Evolutionary conservation across 30 jellyfish, hydroid and myxozoan genomes (phyloP), one percentile per base, ranked within the genome.

Genomic region (Sanderia malayensis): DNA sequence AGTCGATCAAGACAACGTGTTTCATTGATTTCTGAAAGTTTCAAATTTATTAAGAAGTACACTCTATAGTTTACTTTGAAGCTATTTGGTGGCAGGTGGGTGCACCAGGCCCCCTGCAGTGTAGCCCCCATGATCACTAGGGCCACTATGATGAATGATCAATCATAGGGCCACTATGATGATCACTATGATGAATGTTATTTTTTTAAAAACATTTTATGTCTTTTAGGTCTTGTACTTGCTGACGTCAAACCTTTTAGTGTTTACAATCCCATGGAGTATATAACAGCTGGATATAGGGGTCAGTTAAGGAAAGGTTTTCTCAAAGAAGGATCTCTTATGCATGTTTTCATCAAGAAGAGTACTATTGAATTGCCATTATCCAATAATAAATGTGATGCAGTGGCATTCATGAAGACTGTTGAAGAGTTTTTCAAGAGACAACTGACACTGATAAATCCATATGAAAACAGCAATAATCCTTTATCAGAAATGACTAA

Each of bases 211-310:
- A 41, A 6, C 55, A 41, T 23, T 2, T n/a, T 44, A 27, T 77
- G 3, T 58, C 29, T 87, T 80, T 33, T n/a, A 89, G 97, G 98
- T 31, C 68, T 90, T 29, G 58, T 82, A 11, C 84, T 90, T 29
- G 26, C 57, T 17, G 70, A 83, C 3, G 63, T 83, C 20, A 33
- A 31, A 7, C 89, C 88, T 3, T 90, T 82, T 53, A 81, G 79
- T 45, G 46, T 61, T 3, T 13, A 28, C 19, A 53, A 62, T 18
- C 34, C 72, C 10, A 72, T 72, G 27, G 61, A 46, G 7, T 90
- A 90, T 57, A 76, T 27, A 47, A 80, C 82, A 30, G 98, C 95
- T 31, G 98, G 98, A 11, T 90, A 90, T 71, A 75, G 98, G 27
- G 95, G 98, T 20, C 70, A 33, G 10, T 79, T 90, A 13, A 68